A percentile compares a stretch with the other conserved stretches of the same genome.
These are phyloP conservation scores for Eugnorisma glareosa DNA, from an alignment of 2,888 invertebrate genomes.

Conservation along the genomic window DNA sequence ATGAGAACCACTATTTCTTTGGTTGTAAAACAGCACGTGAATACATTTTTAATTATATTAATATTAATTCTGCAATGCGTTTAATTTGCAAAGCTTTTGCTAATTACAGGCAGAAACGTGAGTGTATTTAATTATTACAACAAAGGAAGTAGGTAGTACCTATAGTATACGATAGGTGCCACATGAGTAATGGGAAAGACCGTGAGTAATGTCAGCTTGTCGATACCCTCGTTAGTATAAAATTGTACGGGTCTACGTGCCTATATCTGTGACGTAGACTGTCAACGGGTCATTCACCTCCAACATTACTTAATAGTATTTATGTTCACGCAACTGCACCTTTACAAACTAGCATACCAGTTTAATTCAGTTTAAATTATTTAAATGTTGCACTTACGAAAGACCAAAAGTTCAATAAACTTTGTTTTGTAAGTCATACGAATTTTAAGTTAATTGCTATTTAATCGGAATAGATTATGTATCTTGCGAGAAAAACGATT, in stretches of 20 bases:
- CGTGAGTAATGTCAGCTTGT: constrained; percentile 62
- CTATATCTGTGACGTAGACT: constrained; percentile 62
- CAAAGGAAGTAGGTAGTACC: constrained; percentile 41
- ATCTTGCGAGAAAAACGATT: constrained; percentile 41
- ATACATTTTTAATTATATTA: not conserved
- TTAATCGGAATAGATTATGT: constrained; percentile 46
- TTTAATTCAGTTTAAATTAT: constrained; percentile 67
- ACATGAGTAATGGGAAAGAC: constrained; percentile 66
- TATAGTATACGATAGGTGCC: constrained; percentile 29
- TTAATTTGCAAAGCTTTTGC: constrained; percentile 19
- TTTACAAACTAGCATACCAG: constrained; percentile 65
- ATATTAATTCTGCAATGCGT: constrained; percentile 2
- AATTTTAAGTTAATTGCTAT: constrained; percentile 53
- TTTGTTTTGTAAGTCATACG: constrained; percentile 60
- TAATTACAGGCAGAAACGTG: constrained; percentile 28
- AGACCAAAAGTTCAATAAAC: constrained; percentile 67
- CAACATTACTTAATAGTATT: constrained; percentile 66
- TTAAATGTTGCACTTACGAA: constrained; percentile 67
- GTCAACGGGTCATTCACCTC: constrained; percentile 69
- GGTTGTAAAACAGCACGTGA: constrained; percentile 14
- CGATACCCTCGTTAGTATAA: constrained; percentile 53
- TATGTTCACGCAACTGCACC: constrained; percentile 69
- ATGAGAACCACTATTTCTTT: not conserved
- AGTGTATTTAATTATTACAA: constrained; percentile 24
- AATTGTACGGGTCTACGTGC: constrained; percentile 43